These are phyloP conservation scores for Amphipoea lucens DNA, from an alignment of 2,888 invertebrate genomes.

Conservation along the genomic window DNA sequence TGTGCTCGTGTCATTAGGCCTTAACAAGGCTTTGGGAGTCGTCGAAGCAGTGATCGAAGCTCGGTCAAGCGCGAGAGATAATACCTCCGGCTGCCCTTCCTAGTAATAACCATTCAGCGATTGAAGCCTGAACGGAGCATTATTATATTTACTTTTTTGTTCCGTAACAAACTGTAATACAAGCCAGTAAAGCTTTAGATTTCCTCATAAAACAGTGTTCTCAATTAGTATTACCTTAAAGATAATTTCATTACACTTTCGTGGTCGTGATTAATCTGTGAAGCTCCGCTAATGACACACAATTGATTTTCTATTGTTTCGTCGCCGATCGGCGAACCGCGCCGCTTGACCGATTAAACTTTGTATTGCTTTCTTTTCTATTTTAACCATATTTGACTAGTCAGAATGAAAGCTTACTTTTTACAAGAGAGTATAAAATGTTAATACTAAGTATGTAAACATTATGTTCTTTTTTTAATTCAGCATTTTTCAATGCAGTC, in stretches of 20 bases:
- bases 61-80: constrained; percentile 89
- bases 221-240: constrained; percentile 3
- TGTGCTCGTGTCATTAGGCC: constrained; percentile 86
- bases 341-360: no score
- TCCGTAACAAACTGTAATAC: constrained; percentile 44
- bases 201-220: constrained; percentile 14
- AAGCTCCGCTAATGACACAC: no score
- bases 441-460: background rate
- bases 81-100: constrained; percentile 74
- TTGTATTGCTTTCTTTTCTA: constrained; percentile 19
- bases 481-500: constrained; percentile 55
- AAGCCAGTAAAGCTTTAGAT: constrained; percentile 3
- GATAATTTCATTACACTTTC: constrained; percentile 16
- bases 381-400: background rate
- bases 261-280: constrained; percentile 13
- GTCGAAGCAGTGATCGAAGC: constrained; percentile 86
- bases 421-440: constrained; percentile 9
- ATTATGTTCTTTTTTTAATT: constrained; percentile 1
- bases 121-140: constrained; percentile 59
- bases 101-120: constrained; percentile 68
- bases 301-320: no score
- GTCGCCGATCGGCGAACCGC: no score
- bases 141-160: constrained; percentile 61
- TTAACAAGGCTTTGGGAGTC: constrained; percentile 87
- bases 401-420: constrained; percentile 11